A percentile compares a stretch with the other conserved stretches of the same genome.
Evolutionary conservation across 2,888 invertebrate genomes (phyloP).

Genomic region (Calameuta filiformis): DNA sequence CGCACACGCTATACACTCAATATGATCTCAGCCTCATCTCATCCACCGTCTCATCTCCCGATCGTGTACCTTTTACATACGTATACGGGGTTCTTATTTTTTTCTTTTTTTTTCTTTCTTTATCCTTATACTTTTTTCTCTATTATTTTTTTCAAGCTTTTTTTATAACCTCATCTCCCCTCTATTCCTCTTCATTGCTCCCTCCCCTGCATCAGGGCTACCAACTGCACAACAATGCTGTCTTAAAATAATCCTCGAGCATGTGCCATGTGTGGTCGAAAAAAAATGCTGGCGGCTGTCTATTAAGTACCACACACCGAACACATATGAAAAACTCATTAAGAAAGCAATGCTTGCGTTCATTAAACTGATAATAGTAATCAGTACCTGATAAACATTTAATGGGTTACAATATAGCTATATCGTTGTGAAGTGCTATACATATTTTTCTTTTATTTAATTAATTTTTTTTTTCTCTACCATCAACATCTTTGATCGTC

Average conservation of each 20-base stretch:
- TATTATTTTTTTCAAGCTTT: not conserved
- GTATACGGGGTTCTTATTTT: not conserved
- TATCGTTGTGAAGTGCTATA: not conserved
- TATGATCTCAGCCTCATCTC: not conserved
- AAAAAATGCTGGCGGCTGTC: not conserved
- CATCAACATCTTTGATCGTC: not conserved
- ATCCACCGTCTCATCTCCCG: not conserved
- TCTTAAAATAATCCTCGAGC: not conserved
- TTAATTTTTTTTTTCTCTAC: not conserved
- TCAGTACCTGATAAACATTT: not conserved
- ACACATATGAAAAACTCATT: not conserved
- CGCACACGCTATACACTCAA: not conserved
- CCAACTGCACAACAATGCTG: not conserved
- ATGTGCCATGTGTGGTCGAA: not conserved
- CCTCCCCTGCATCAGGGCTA: not conserved
- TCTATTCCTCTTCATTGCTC: not conserved
- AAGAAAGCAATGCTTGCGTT: not conserved
- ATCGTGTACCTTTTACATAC: not conserved
- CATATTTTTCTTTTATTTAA: not conserved
- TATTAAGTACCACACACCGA: not conserved
- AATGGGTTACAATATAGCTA: not conserved
- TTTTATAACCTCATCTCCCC: not conserved
- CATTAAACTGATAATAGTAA: not conserved
- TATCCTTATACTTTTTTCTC: too few species aligned
- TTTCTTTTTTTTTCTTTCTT: not conserved